Evolutionary conservation across 2,888 invertebrate species (phyloP).

Genomic region (Drosophila picticornis): DNA sequence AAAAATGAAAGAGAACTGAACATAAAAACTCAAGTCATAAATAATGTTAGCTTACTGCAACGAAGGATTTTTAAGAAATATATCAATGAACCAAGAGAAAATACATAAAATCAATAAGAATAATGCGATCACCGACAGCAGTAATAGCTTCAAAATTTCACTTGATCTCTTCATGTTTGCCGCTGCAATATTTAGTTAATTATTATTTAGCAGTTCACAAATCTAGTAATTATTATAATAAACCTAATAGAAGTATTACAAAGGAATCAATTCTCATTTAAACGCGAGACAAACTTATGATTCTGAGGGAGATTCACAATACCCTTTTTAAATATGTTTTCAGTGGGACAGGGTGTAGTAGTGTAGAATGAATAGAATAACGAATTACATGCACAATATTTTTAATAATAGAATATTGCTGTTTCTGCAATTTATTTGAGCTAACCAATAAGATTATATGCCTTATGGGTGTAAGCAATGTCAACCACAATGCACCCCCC

Average conservation of each 20-base stretch:
- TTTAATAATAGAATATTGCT: not conserved
- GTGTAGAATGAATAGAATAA: not conserved
- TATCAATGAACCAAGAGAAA: not conserved
- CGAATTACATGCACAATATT: not conserved
- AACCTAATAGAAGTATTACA: not conserved
- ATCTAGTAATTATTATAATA: not conserved
- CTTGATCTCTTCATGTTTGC: not conserved
- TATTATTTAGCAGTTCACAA: rapidly evolving
- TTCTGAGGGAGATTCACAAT: not conserved
- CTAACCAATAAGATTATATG: conserved; percentile 4
- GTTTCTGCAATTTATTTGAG: not conserved
- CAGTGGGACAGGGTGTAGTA: too few species aligned
- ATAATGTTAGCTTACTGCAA: not conserved
- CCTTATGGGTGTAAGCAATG: conserved; percentile 5
- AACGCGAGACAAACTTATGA: not conserved
- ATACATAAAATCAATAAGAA: not conserved
- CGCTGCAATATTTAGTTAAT: not conserved
- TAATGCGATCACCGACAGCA: not conserved
- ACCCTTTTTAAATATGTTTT: too few species aligned
- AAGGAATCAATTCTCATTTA: not conserved
- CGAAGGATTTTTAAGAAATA: not conserved
- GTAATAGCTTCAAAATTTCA: not conserved
- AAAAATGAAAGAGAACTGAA: not conserved
- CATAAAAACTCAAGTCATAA: not conserved
- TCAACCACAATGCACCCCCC: not conserved